phyloP scores from a whole-genome alignment of 2,113 vertebrate genomes.

The Terrapene triunguis region DNA sequence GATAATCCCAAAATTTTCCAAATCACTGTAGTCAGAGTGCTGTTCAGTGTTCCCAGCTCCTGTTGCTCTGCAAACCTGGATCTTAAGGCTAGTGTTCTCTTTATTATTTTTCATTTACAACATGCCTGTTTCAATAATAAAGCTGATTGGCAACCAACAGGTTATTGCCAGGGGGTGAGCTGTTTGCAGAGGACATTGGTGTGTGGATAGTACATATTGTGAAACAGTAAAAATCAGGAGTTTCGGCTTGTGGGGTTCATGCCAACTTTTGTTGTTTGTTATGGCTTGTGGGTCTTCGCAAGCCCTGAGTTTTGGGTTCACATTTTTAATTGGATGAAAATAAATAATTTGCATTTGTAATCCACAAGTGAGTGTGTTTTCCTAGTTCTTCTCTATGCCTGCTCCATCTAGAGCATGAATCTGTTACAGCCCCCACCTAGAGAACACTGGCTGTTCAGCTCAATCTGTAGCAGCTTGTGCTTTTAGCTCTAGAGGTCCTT shows the following conservation, averaged over 20 bases:
- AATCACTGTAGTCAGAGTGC: background rate
- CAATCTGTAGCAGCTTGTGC: background rate
- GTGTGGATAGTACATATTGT: too few relatives aligned
- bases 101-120: fast-evolving
- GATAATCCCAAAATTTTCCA: background rate
- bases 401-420: too few relatives aligned
- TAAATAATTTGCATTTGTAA: background rate
- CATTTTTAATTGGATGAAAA: background rate
- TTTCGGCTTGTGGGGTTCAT: fast-evolving
- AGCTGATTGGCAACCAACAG: background rate
- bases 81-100: background rate
- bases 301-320: fast-evolving
- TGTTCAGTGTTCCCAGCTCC: background rate
- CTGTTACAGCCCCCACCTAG: background rate
- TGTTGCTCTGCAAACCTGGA: background rate
- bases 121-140: fast-evolving
- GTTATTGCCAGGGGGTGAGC: background rate
- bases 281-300: fast-evolving
- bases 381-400: background rate
- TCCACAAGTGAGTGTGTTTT: background rate
- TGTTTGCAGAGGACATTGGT: background rate
- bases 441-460: background rate
- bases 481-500: background rate
- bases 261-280: fast-evolving
- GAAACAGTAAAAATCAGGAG: background rate